Evolutionary conservation across 2,888 invertebrate genomes (phyloP), one percentile per base, ranked within the genome.

Genomic region (Caenorhabditis sp.): DNA sequence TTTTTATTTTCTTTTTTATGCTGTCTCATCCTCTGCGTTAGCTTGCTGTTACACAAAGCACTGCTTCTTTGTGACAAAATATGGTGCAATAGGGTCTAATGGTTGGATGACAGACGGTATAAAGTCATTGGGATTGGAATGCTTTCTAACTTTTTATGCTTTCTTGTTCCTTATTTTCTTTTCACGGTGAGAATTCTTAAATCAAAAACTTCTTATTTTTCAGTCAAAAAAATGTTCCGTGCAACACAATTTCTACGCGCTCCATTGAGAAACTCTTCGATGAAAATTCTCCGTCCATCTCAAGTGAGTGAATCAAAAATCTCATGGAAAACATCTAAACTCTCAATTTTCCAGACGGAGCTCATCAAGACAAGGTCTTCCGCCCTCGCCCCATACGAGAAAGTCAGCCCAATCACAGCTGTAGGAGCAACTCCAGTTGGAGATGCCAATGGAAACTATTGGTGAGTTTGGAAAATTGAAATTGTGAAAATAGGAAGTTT

Each of bases 391-490:
- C 68, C 78, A n/a, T 78, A 74, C 35, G 70, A 72, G 47, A 82
- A 74, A 60, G 85, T 87, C 1, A 77, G 84, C 64, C 86, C 86
- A 13, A 83, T 88, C 32, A 62, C 83, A 26, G 79, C 83, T 9
- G 87, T 88, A 1, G 85, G 85, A 24, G 83, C 82, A 0, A 81
- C 81, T 13, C 88, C 88, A 56, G 87, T 88, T 3, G 77, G 84
- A 18, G 88, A 87, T 62, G 71, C 81, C 8, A 85, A 88, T 69
- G 88, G 88, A 56, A 88, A 88, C 62, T 86, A 71, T 76, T 83
- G 85, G 88, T 85, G 70, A 77, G 77, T 35, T 37, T 11, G 20
- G 11, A n/a, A n/a, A n/a, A n/a, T n/a, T n/a, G n/a, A n/a, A n/a
- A n/a, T n/a, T n/a, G n/a, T n/a, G n/a, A n/a, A n/a, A n/a, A n/a